phyloP scores from a whole-genome alignment of 2,888 invertebrate genomes.

The Cephus sareptanus region DNA sequence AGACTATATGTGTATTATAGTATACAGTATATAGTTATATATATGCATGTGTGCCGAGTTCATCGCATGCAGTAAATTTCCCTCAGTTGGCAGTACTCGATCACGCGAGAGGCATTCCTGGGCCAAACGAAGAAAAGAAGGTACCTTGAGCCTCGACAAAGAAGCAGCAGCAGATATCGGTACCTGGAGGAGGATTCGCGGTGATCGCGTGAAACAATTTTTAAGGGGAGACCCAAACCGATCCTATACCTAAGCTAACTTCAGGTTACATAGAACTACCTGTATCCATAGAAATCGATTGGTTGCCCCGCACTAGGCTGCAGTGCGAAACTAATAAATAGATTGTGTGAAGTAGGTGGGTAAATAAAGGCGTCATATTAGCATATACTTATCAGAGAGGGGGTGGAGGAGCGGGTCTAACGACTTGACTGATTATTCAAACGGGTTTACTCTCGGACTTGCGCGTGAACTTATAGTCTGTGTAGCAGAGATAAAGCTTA shows the following conservation, averaged over 20 bases:
- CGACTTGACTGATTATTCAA: neutral
- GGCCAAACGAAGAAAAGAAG: slow-evolving; percentile 25
- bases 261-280: neutral
- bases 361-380: neutral
- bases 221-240: neutral
- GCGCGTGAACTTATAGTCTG: neutral
- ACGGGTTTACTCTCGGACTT: neutral
- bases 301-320: neutral
- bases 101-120: slow-evolving; percentile 53
- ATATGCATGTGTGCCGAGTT: slow-evolving; percentile 35
- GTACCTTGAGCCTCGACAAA: neutral
- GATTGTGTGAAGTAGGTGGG: neutral
- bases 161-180: neutral
- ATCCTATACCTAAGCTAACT: neutral
- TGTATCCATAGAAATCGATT: neutral
- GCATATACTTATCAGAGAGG: neutral
- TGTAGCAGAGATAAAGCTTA: neutral
- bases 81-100: slow-evolving; percentile 45
- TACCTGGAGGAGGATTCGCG: neutral
- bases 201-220: neutral
- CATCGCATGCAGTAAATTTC: slow-evolving; percentile 60
- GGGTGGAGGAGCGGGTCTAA: neutral
- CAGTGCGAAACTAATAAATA: neutral
- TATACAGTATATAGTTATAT: slow-evolving; percentile 1
- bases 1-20: neutral